phyloP scores from a whole-genome alignment of 1,140 invertebrate species.

The Drosophila novamexicana region DNA sequence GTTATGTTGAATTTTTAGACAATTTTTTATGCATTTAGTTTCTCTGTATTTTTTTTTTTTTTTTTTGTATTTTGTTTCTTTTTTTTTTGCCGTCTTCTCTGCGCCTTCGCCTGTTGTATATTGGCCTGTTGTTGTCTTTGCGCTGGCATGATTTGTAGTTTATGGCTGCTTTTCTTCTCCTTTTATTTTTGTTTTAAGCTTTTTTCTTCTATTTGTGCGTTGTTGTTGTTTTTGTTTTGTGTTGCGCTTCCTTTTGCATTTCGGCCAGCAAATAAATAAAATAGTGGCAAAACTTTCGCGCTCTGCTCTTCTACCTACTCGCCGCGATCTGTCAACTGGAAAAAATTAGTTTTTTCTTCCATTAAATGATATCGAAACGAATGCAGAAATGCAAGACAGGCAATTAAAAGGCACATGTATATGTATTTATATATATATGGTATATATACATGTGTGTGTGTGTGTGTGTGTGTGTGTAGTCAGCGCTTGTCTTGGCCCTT shows the following conservation, averaged over 20 bases:
- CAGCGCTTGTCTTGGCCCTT: slow-evolving; percentile 7
- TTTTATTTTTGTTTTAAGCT: slow-evolving; percentile 31
- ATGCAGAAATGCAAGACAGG: slow-evolving; percentile 60
- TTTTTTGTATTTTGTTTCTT: slow-evolving; percentile 1
- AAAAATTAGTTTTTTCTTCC: slow-evolving; percentile 56
- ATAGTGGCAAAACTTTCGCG: slow-evolving; percentile 63
- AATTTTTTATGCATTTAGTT: slow-evolving; percentile 69
- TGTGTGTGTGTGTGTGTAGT: background rate
- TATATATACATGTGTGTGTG: background rate
- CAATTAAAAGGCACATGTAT: slow-evolving; percentile 60
- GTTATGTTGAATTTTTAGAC: slow-evolving; percentile 83
- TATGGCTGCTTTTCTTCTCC: slow-evolving; percentile 69
- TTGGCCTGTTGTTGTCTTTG: slow-evolving; percentile 52
- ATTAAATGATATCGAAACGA: slow-evolving; percentile 52
- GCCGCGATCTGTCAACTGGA: slow-evolving; percentile 44
- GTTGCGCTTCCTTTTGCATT: slow-evolving; percentile 57
- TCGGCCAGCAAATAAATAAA: slow-evolving; percentile 70
- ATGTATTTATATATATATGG: background rate
- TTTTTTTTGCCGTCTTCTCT: slow-evolving; percentile 40
- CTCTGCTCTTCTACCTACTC: slow-evolving; percentile 10
- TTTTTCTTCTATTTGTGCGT: slow-evolving; percentile 12
- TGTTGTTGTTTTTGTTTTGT: slow-evolving; percentile 13
- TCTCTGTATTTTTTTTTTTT: slow-evolving; percentile 8
- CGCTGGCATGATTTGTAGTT: slow-evolving; percentile 77
- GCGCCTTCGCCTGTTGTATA: slow-evolving; percentile 16